phyloP scores from a whole-genome alignment of 2,888 invertebrate species.

The Proisotoma minuta region DNA sequence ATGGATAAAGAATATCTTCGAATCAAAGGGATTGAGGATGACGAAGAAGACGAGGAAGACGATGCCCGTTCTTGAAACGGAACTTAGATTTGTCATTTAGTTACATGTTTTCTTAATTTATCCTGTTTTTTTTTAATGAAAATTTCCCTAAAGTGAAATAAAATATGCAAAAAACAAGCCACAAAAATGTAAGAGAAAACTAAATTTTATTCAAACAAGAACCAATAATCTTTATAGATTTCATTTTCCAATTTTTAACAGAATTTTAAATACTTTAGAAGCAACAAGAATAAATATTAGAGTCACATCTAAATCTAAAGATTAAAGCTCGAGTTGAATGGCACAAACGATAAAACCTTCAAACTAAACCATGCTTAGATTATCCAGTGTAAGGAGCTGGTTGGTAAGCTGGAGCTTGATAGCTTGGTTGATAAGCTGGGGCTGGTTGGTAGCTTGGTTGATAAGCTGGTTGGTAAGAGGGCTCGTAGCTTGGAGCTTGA shows the following conservation, averaged over 20 bases:
- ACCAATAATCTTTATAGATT: not conserved
- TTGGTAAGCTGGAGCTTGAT: constrained; percentile 12
- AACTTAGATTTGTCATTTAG: too few species aligned
- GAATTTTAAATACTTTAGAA: not conserved
- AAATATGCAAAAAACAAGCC: too few species aligned
- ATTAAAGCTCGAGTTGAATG: not conserved
- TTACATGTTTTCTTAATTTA: too few species aligned
- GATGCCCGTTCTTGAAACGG: too few species aligned
- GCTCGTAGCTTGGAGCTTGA: constrained; percentile 15
- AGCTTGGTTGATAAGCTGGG: constrained; percentile 5
- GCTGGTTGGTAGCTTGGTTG: constrained; percentile 6
- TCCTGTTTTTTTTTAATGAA: too few species aligned
- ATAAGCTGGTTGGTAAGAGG: constrained; percentile 16
- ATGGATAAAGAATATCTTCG: not conserved
- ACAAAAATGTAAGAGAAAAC: not conserved
- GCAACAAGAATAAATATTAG: not conserved
- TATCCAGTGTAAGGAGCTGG: constrained; percentile 8
- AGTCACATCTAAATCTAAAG: not conserved
- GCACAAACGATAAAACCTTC: not conserved
- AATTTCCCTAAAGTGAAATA: too few species aligned
- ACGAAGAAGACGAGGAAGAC: not conserved
- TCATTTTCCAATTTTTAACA: not conserved
- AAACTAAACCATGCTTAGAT: not conserved
- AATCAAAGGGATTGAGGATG: not conserved
- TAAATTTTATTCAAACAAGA: not conserved